These are phyloP conservation scores for Corvus hawaiiensis DNA, from an alignment of 2,113 vertebrate genomes.

Conservation along the genomic window DNA sequence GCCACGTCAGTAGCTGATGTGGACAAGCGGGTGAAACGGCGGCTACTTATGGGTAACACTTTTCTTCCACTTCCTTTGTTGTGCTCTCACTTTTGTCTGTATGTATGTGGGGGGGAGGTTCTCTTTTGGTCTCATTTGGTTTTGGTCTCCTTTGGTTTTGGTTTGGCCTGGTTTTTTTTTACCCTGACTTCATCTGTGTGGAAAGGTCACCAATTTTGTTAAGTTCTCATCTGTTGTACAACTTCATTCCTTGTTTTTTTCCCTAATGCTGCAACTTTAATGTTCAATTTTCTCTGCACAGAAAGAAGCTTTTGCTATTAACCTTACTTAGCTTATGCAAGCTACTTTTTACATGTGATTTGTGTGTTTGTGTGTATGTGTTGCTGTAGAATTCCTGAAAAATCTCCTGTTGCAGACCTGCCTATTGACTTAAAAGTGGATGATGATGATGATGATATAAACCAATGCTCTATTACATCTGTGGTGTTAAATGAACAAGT, in stretches of 20 bases:
- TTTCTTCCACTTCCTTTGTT: constrained; percentile 99
- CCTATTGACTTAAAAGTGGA: not conserved
- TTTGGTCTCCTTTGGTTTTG: constrained; percentile 37
- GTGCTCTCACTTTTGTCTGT: constrained; percentile 87
- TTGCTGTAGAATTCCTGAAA: not conserved
- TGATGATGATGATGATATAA: not conserved
- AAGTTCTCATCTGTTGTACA: constrained; percentile 38
- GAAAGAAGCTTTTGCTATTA: constrained; percentile 51
- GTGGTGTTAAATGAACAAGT: not conserved
- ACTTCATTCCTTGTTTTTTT: constrained; percentile 32
- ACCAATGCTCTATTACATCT: not conserved
- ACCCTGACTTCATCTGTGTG: constrained; percentile 34
- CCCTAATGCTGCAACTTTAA: constrained; percentile 32
- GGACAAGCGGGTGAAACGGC: constrained; percentile 99
- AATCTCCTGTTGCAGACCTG: not conserved
- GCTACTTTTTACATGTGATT: constrained; percentile 36
- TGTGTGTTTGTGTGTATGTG: constrained; percentile 37
- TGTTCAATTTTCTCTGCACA: constrained; percentile 39
- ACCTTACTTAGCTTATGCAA: constrained; percentile 40
- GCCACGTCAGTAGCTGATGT: constrained; percentile 99
- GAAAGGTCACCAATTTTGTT: constrained; percentile 48
- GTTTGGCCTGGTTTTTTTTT: constrained; percentile 13
- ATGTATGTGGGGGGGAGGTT: constrained; percentile 22
- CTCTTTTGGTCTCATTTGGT: constrained; percentile 55
- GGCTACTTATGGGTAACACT: constrained; percentile 99